Base-by-base conservation (phyloP, 1,140 invertebrate genomes). In the Pteromalus puparum region DNA sequence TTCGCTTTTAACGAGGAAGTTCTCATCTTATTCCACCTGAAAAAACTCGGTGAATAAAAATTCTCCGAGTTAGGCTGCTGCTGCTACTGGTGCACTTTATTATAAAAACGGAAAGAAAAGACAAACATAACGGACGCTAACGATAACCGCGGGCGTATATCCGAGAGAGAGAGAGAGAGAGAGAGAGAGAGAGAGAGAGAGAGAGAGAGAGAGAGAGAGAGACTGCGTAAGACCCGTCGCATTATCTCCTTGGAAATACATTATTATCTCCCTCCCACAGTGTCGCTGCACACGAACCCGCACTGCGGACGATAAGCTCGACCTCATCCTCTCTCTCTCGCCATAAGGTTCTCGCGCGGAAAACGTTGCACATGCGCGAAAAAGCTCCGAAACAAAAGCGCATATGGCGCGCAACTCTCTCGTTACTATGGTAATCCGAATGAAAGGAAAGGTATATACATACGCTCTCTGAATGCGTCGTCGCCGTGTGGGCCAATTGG, bases 241-340 rank as follows among this genome's bases (percentile, higher is more conserved):
- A 53, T 65, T 78, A 79, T 79, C 77, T 79, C 28, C 21, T 68
- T 79, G 61, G 10, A 42, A 79, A 79, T 79, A 42, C 21, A 42
- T 42, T 79, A 79, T 61, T 61, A 61, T 79, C 77, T 65, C 18
- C 1, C 18, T 15, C 28, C 18, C 18, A 7, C 53, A n/a, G 53
- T 61, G 53, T 61, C 12, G 68, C 12, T 30, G 10, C 10, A 30
- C 21, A 70, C 18, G 18, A 61, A 61, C 53, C 53, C 4, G 30
- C 30, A n/a, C 18, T 34, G 30, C 21, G 53, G 53, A 61, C 53
- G 53, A 61, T 61, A 61, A 61, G 53, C 53, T 34, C 30, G 53
- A 61, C 53, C 53, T 61, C 21, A 61, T 70, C 24, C 68, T 28
- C 26, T 70, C 26, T 13, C 12, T 70, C n/a, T 28, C 67, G 13